Evolutionary conservation across 2,888 invertebrate species (phyloP), one percentile per base, ranked within the genome.

Genomic region (Tyria jacobaeae): DNA sequence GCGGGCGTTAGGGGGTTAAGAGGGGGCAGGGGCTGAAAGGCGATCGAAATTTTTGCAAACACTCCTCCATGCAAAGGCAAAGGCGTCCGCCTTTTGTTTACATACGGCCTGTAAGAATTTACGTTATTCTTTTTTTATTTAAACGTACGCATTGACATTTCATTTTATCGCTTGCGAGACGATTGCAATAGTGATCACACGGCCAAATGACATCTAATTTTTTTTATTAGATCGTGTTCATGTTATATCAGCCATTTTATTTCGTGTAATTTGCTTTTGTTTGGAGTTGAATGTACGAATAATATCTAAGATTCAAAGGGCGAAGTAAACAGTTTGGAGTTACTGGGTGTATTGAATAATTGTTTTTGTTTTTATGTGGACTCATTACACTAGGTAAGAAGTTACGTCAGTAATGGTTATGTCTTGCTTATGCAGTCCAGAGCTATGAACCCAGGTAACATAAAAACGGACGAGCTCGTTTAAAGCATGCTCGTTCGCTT

Each of bases 1-100:
- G 68, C 75, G 70, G 79, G 78, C 76, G 78, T 76, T 71, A 66
- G 80, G 76, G 80, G 79, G 79, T 74, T 72, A 66, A 69, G 70
- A 72, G 78, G 78, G 76, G 79, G 64, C 65, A 64, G 73, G 77
- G 83, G 82, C 79, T 82, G 79, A 79, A 84, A 89, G 90, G 88
- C 90, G 88, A 89, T 91, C 89, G 88, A 86, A 75, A 89, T 85
- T 86, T 89, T 86, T 79, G 81, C 84, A 82, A 85, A 86, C 85
- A 85, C 85, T 84, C 64, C 69, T 56, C 71, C 70, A 75, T 73
- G 68, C 67, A 69, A n/a, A 73, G 71, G 73, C 70, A 78, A 75
- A 78, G 75, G 69, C 70, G 72, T 65, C 52, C 61, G 68, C 66
- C 52, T 75, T 64, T 74, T 77, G 78, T 79, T 76, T 78, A 73